These are phyloP conservation scores for Helicorthomorpha holstii DNA, from an alignment of 1,140 invertebrate genomes.

Conservation along the genomic window DNA sequence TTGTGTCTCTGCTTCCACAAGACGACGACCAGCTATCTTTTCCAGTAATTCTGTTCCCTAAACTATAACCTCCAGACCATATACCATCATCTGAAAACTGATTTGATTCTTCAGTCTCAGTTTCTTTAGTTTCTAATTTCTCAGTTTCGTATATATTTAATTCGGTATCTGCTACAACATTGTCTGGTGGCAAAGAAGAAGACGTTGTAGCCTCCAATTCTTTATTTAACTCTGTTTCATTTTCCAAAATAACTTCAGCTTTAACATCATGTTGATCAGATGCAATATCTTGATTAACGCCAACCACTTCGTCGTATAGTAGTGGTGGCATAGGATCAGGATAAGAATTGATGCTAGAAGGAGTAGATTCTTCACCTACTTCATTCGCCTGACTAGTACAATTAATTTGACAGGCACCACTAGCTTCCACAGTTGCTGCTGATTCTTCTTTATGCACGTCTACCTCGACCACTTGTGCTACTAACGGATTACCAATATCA, in stretches of 20 bases:
- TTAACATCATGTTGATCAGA: background rate
- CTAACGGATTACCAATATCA: background rate
- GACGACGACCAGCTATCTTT: conserved; percentile 47
- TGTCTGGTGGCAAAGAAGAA: no score
- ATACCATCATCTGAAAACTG: background rate
- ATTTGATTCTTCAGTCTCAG: background rate
- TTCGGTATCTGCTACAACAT: no score
- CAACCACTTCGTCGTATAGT: conserved; percentile 4
- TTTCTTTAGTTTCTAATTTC: background rate
- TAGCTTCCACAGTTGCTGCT: no score
- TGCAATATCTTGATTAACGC: background rate
- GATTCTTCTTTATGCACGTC: no score
- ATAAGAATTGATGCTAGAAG: conserved; percentile 1
- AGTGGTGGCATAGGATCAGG: conserved; percentile 6
- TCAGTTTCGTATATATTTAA: no score
- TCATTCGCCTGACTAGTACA: background rate
- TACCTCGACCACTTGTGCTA: background rate
- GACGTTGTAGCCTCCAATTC: no score
- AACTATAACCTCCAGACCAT: background rate
- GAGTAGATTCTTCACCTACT: background rate
- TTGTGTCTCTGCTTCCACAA: conserved; percentile 31
- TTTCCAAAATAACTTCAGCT: no score
- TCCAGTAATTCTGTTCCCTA: conserved; percentile 42
- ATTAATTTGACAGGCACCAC: no score
- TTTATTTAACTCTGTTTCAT: no score